A percentile compares a stretch with the other conserved stretches of the same genome.
phyloP scores from a whole-genome alignment of 2,797 vertebrate genomes.

The Hemibagrus guttatus region DNA sequence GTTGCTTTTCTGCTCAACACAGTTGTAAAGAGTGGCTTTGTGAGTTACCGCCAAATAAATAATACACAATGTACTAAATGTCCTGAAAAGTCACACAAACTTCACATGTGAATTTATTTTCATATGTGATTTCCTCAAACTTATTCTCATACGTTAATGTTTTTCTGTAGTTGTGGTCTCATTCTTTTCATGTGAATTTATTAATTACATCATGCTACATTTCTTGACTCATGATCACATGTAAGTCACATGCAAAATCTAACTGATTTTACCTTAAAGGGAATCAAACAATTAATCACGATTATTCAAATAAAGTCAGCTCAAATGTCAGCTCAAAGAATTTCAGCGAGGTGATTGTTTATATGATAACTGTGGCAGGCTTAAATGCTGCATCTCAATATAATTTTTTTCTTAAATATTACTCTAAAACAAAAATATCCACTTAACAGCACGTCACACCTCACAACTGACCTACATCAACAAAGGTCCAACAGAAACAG shows the following conservation, averaged over 20 bases:
- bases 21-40: not conserved
- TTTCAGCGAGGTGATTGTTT: not conserved
- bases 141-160: not conserved
- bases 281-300: not conserved
- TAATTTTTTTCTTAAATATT: not conserved
- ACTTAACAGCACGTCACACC: not conserved
- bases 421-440: not conserved
- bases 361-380: not conserved
- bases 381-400: not conserved
- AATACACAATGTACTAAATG: not conserved
- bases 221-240: not conserved
- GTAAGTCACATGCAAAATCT: not conserved
- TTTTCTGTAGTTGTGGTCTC: not conserved
- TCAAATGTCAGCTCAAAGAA: not conserved
- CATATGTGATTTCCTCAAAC: not conserved
- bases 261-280: not conserved
- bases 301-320: not conserved
- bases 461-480: slow-evolving; percentile 59
- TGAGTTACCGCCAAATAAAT: not conserved
- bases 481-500: slow-evolving; percentile 58
- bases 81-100: not conserved
- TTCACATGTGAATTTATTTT: not conserved
- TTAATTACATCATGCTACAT: not conserved
- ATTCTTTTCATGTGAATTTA: not conserved
- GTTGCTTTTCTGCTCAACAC: not conserved